Base-by-base conservation (phyloP, 92 coral and sea anemone species). In the Plumapathes pennacea region DNA sequence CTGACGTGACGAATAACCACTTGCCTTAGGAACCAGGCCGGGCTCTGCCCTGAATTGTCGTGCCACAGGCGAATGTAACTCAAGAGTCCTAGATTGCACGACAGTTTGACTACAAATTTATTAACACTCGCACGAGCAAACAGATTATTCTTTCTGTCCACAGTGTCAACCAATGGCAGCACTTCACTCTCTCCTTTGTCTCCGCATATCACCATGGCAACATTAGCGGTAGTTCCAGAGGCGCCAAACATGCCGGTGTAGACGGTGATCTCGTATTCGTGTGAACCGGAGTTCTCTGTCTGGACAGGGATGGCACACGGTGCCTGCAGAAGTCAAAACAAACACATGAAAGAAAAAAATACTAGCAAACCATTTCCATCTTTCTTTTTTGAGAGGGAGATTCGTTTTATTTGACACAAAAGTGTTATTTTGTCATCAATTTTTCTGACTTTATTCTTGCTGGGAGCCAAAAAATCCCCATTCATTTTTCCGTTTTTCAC, bases 211-310 rank as follows among this genome's bases (percentile, higher is more conserved):
- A 70, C 38, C 61, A 81, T 67, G 36, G 76, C 76, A 5, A 80
- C 97, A 21, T 81, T 90, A 1, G 95, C 89, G 3, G 97, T 81
- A 13, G 97, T 90, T 3, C 95, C 97, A 19, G 95, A 87, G 12
- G 76, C 51, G 6, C 81, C 57, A 37, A 80, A 85, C 45, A 76
- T 50, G 11, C 97, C 97, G 30, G 97, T 90, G 32, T 72, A 81
- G 28, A 90, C 81, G 13, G 77, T 77, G 26, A 90, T 56, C 54
- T 90, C 86, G 62, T 90, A 90, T 37, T 37, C 60, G 25, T 71
- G 71, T 20, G 69, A 49, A 7, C 86, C 90, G 46, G 47, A 11
- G 12, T 14, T 34, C 9, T 21, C 50, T 10, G 60, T 64, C 28
- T 32, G 59, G 3, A 64, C 71, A 8, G 60, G 60, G 14, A 64